phyloP scores from a whole-genome alignment of 35 echinoderm and acorn worm genomes.

The Ptychodera flava region DNA sequence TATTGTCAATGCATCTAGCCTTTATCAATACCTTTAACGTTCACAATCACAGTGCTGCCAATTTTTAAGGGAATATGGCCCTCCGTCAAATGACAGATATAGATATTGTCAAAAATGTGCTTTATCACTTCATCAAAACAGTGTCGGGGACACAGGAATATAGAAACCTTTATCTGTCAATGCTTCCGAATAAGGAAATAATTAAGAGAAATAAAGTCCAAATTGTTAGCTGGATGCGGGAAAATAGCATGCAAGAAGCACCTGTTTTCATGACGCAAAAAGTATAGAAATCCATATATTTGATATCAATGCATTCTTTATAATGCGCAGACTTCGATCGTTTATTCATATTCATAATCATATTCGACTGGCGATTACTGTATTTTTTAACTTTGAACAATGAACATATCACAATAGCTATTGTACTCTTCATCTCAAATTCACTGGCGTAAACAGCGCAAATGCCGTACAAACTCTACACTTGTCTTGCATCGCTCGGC shows the following conservation, averaged over 20 bases:
- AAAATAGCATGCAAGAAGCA: not conserved
- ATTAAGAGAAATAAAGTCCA: not conserved
- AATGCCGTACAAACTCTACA: too few species aligned
- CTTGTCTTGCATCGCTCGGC: too few species aligned
- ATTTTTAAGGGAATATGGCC: not conserved
- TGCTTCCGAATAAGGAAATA: not conserved
- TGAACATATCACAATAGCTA: too few species aligned
- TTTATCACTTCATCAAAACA: conserved; percentile 1
- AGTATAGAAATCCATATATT: not conserved
- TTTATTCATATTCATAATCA: not conserved
- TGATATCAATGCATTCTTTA: not conserved
- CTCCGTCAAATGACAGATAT: not conserved
- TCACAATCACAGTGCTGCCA: not conserved
- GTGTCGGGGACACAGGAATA: too few species aligned
- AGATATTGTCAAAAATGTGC: not conserved
- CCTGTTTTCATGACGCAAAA: not conserved
- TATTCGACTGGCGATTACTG: too few species aligned
- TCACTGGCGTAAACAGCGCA: too few species aligned
- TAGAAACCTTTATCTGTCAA: too few species aligned
- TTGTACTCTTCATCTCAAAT: too few species aligned
- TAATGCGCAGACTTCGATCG: not conserved
- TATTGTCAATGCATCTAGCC: not conserved
- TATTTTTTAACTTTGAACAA: too few species aligned
- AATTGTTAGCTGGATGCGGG: not conserved
- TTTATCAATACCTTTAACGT: not conserved